Conservation (phyloP, 2,113 vertebrate species). For the Actenoides lindsayi region DNA sequence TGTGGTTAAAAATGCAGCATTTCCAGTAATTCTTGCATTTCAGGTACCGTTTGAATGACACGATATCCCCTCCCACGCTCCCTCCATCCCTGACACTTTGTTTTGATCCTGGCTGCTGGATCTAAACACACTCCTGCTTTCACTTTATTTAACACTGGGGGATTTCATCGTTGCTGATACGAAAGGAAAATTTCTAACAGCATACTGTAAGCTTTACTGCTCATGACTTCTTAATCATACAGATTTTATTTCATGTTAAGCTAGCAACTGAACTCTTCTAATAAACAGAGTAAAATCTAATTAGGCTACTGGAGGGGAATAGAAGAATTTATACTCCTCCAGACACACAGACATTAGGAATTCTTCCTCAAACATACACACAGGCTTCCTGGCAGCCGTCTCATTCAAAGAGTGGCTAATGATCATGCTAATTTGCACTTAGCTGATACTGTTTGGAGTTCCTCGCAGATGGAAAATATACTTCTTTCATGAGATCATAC, state of each 20-base stretch:
- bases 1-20: not conserved
- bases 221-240: conserved; percentile 42
- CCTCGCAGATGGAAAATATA: conserved; percentile 55
- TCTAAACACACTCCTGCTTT: conserved; percentile 50
- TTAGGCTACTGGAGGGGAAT: conserved; percentile 68
- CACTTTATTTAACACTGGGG: not conserved
- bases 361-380: conserved; percentile 43
- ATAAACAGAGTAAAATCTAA: conserved; percentile 76
- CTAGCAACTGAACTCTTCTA: conserved; percentile 70
- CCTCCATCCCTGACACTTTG: not conserved
- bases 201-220: conserved; percentile 50
- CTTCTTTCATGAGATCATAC: conserved; percentile 37
- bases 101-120: not conserved
- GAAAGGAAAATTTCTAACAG: conserved; percentile 54
- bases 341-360: conserved; percentile 50
- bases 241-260: conserved; percentile 78
- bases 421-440: conserved; percentile 41
- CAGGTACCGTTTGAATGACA: not conserved
- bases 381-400: conserved; percentile 47
- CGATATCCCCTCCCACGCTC: not conserved
- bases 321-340: conserved; percentile 54
- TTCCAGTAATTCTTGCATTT: not conserved
- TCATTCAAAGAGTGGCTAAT: conserved; percentile 35
- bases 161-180: conserved; percentile 48
- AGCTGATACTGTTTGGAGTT: conserved; percentile 24